A percentile compares a stretch with the other conserved stretches of the same genome.
These are phyloP conservation scores for Beris morrisii DNA, from an alignment of 2,888 invertebrate genomes.

Conservation along the genomic window DNA sequence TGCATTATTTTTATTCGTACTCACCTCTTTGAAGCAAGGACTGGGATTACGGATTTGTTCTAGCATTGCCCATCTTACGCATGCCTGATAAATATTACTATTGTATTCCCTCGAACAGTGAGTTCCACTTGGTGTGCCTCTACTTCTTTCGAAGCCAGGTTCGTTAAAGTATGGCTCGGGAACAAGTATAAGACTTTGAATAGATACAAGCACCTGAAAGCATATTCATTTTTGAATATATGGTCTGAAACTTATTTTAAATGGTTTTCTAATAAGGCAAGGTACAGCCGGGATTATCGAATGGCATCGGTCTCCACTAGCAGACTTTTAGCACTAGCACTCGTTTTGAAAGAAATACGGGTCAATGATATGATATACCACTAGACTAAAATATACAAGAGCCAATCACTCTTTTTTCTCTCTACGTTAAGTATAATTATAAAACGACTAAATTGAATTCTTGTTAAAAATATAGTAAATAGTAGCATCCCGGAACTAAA, in stretches of 20 bases:
- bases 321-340: too few species aligned
- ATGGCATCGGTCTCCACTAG: too few species aligned
- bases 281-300: too few species aligned
- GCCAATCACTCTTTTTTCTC: too few species aligned
- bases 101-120: slow-evolving; percentile 93
- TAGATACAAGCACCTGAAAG: slow-evolving; percentile 80
- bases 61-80: slow-evolving; percentile 94
- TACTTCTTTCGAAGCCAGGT: slow-evolving; percentile 88
- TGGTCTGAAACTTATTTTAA: background rate
- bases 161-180: slow-evolving; percentile 95
- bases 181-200: slow-evolving; percentile 88
- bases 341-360: too few species aligned
- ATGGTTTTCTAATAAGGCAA: too few species aligned
- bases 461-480: too few species aligned
- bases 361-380: too few species aligned
- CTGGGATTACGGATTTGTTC: slow-evolving; percentile 89
- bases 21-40: slow-evolving; percentile 86
- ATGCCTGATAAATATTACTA: slow-evolving; percentile 92
- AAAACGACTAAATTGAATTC: too few species aligned
- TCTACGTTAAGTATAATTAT: too few species aligned
- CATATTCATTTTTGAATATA: slow-evolving; percentile 7
- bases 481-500: too few species aligned
- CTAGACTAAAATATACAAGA: too few species aligned
- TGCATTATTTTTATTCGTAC: slow-evolving; percentile 20
- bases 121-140: slow-evolving; percentile 85